Base-by-base conservation (phyloP, 2,113 vertebrate species). In the Corydoras maculifer region DNA sequence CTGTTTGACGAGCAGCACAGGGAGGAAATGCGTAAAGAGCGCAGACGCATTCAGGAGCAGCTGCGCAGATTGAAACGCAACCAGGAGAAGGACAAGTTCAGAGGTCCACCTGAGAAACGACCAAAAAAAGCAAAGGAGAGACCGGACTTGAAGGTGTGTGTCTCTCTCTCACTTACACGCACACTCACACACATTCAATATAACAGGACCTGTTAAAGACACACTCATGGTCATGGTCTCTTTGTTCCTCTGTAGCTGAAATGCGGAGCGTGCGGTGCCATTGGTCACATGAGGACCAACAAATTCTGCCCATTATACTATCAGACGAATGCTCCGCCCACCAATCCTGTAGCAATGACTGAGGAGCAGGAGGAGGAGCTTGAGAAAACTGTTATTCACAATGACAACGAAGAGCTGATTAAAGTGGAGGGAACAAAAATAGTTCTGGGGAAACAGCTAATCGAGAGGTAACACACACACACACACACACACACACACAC, bases 401-500 rank as follows among this genome's bases (percentile, higher is more conserved):
- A 98, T 32, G 95, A 99, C 74, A 98, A 98, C 3, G 96, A 98
- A 82, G 97, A 99, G 74, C 91, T 99, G 58, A 99, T 99, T 83
- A 99, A 98, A 84, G 97, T 99, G 70, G 97, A 99, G 83, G 97
- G 97, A 68, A 99, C 97, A 2, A 99, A 99, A 85, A 99, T 99
- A 31, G 97, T 99, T 9, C 86, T 99, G 60, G 97, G 97, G 59
- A 99, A 99, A 79, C 97, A 99, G 77, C 88, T 99, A 57, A 98
- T 99, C 69, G 95, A 99, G 85, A 98, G 96, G 97, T 98, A 89
- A 62, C 8, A 3, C 31, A 18, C n/a, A 32, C 54, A 54, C 66
- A 25, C 18, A 25, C 18, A 25, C 18, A 25, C 18, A 25, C n/a
- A 32, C 54, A 54, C 66, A 25, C 18, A 25, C 18, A 25, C 18